Evolutionary conservation across 2,888 invertebrate genomes (phyloP).

Genomic region (Crocallis elinguaria): DNA sequence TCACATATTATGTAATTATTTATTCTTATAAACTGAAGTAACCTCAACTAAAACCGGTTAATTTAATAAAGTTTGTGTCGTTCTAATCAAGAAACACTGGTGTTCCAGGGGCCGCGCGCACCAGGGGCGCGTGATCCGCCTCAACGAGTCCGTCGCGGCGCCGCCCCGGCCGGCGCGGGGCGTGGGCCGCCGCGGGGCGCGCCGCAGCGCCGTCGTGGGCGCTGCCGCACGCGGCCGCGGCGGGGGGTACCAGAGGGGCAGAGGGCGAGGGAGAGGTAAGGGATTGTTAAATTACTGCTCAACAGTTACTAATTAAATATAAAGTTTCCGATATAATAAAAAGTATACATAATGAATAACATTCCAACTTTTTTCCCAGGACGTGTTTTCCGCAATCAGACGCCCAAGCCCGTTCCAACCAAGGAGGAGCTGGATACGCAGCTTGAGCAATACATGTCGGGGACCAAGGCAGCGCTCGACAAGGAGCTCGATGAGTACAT

Average conservation of each 20-base stretch:
- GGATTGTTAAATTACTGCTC: neutral
- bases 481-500: conserved; percentile 85
- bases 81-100: no score
- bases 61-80: no score
- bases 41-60: no score
- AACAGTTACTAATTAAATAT: neutral
- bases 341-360: neutral
- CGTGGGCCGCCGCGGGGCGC: conserved; percentile 29
- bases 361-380: conserved; percentile 45
- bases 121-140: conserved; percentile 46
- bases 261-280: conserved; percentile 41
- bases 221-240: conserved; percentile 9
- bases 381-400: conserved; percentile 42
- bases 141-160: conserved; percentile 30
- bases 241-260: conserved; percentile 21
- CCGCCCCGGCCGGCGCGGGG: conserved; percentile 37
- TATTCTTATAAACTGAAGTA: no score
- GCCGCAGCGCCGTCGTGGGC: conserved; percentile 41
- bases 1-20: no score
- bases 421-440: conserved; percentile 88
- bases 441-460: conserved; percentile 89
- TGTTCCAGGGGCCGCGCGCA: neutral
- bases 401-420: conserved; percentile 57
- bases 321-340: no score
- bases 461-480: conserved; percentile 84